Evolutionary conservation across 2,797 vertebrate species (phyloP), one percentile per base, ranked within the genome.

Genomic region (Sandelia bainsii): DNA sequence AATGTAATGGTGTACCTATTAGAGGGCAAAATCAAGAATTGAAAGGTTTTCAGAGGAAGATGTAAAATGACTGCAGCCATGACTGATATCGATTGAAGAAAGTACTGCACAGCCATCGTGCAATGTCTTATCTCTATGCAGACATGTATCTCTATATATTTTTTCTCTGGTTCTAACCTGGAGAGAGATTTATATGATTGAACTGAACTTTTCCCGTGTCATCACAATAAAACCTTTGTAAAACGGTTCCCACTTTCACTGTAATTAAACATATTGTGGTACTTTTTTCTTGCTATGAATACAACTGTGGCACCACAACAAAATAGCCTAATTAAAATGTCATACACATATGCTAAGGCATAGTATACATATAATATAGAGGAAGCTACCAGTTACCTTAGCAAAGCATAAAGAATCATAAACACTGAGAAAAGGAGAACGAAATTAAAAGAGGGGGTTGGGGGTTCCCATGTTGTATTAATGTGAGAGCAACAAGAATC

Each of bases 401-500:
- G n/a, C n/a, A n/a, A n/a, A n/a, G n/a, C n/a, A n/a, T n/a, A n/a
- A n/a, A n/a, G n/a, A n/a, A n/a, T n/a, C n/a, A n/a, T n/a, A n/a
- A n/a, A n/a, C n/a, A n/a, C n/a, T n/a, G n/a, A n/a, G n/a, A n/a
- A n/a, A n/a, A n/a, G n/a, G n/a, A n/a, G n/a, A n/a, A n/a, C n/a
- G n/a, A n/a, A n/a, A n/a, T n/a, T 32, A 8, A 8, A 22, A 12
- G 4, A 58, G 61, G 23, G 29, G 25, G 5, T n/a, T 45, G 27
- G 5, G 27, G 10, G 46, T n/a, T 49, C 34, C 64, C 34, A 62
- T 66, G 59, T 75, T 54, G 46, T 76, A 45, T 73, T 70, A 75
- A 49, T 66, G 40, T 50, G 10, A 51, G 34, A 37, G 0, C 52
- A 70, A 32, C 46, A 52, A 59, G 17, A 62, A 27, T 20, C 40